Conservation (phyloP, 2,888 invertebrate genomes). For the Zaprionus bogoriensis region DNA sequence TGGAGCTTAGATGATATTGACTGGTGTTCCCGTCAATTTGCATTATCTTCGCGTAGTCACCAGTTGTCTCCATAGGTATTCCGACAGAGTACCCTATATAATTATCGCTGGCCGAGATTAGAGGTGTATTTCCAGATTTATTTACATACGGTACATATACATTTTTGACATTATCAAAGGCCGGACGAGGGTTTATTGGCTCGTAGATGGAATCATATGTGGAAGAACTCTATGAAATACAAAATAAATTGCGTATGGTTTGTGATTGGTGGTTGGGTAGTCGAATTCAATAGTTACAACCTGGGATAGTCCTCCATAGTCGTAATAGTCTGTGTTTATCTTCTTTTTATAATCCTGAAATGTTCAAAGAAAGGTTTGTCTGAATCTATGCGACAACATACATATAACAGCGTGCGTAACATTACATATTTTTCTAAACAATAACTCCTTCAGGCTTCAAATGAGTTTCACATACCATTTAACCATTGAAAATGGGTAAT, state of each 20-base stretch:
- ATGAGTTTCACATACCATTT: no score
- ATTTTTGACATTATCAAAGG: conserved; percentile 87
- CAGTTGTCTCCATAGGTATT: background rate
- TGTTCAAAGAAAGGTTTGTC: background rate
- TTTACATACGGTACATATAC: conserved; percentile 87
- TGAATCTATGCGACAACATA: no score
- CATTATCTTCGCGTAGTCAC: conserved; percentile 86
- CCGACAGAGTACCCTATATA: conserved; percentile 66
- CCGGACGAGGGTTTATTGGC: conserved; percentile 93
- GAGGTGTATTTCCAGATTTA: conserved; percentile 60
- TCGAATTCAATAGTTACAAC: conserved; percentile 79
- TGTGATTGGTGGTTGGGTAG: background rate
- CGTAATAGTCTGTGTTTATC: conserved; percentile 82
- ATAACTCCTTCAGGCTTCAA: no score
- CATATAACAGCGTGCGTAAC: no score
- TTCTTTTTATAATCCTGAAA: conserved; percentile 52
- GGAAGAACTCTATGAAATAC: conserved; percentile 85
- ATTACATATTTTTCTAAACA: no score
- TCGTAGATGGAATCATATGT: conserved; percentile 96
- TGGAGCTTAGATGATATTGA: conserved; percentile 93
- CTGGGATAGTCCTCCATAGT: conserved; percentile 89
- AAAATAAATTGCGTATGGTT: background rate
- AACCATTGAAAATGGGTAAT: no score
- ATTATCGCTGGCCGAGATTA: conserved; percentile 47
- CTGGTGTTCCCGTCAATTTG: conserved; percentile 95